Percentiles rank a stretch among this genome's conserved stretches.
phyloP scores from a whole-genome alignment of 2,888 invertebrate genomes.

The Dynastes tityus region DNA sequence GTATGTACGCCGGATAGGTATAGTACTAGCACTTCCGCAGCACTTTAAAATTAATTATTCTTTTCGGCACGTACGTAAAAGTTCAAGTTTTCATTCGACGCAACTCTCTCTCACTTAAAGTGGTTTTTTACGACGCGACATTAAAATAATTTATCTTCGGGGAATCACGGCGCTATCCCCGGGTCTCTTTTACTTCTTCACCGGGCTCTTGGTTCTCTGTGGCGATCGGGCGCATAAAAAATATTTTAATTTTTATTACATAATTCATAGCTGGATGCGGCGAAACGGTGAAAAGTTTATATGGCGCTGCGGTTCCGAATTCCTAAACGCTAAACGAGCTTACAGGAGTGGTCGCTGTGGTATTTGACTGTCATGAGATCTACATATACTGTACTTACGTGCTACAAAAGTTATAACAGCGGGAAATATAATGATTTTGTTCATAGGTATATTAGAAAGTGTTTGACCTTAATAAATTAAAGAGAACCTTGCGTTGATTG shows the following conservation, averaged over 20 bases:
- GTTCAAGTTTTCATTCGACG: constrained; percentile 37
- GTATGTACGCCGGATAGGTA: not conserved
- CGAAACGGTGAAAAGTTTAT: constrained; percentile 21
- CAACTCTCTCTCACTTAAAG: constrained; percentile 31
- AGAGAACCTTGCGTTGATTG: no score
- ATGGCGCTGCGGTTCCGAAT: not conserved
- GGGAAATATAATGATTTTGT: no score
- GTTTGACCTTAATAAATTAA: no score
- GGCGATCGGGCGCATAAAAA: constrained; percentile 33
- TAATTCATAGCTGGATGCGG: constrained; percentile 33
- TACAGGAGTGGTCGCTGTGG: no score
- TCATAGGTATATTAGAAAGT: no score
- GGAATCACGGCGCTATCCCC: constrained; percentile 18
- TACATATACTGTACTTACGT: no score
- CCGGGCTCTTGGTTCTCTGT: not conserved
- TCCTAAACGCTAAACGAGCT: not conserved
- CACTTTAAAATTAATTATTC: constrained; percentile 38
- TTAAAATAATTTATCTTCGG: constrained; percentile 45
- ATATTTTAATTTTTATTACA: constrained; percentile 43
- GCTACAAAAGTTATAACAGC: no score
- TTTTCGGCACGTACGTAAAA: constrained; percentile 43
- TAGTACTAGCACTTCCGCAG: constrained; percentile 8
- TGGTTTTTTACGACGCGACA: constrained; percentile 41
- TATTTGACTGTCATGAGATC: no score
- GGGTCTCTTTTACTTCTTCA: no score